Conservation (phyloP, 2,113 vertebrate genomes). For the Glaucomys volans region DNA sequence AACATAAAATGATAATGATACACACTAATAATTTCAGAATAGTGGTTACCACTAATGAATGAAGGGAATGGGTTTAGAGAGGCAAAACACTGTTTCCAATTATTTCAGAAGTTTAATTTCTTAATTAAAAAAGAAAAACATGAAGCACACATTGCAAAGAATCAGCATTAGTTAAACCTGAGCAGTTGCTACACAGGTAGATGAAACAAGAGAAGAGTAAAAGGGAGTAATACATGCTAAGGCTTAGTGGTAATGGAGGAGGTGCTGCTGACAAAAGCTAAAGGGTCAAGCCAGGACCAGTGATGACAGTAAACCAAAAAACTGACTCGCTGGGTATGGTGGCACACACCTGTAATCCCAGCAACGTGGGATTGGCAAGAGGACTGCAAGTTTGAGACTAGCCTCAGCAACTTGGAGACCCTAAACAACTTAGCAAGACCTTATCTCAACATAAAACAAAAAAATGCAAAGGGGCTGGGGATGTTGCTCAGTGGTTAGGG, state of each 20-base stretch:
- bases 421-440: too few relatives aligned
- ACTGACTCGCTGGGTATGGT: background rate
- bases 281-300: background rate
- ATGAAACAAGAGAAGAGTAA: background rate
- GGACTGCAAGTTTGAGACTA: too few relatives aligned
- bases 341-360: too few relatives aligned
- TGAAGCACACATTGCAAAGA: background rate
- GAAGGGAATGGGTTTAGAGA: background rate
- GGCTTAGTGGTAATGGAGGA: background rate
- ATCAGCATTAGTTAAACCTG: background rate
- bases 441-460: too few relatives aligned
- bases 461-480: background rate
- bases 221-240: background rate
- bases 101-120: slow-evolving; percentile 28
- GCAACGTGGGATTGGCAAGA: too few relatives aligned
- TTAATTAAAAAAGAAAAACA: slow-evolving; percentile 24
- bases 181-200: background rate
- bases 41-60: background rate
- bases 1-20: slow-evolving; percentile 35
- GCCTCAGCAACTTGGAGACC: too few relatives aligned
- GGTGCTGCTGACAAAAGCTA: background rate
- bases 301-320: background rate
- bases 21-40: background rate
- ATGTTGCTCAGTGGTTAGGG: background rate
- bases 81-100: slow-evolving; percentile 2